Conservation (phyloP, 1,140 invertebrate species). For the Andricus grossulariae region DNA sequence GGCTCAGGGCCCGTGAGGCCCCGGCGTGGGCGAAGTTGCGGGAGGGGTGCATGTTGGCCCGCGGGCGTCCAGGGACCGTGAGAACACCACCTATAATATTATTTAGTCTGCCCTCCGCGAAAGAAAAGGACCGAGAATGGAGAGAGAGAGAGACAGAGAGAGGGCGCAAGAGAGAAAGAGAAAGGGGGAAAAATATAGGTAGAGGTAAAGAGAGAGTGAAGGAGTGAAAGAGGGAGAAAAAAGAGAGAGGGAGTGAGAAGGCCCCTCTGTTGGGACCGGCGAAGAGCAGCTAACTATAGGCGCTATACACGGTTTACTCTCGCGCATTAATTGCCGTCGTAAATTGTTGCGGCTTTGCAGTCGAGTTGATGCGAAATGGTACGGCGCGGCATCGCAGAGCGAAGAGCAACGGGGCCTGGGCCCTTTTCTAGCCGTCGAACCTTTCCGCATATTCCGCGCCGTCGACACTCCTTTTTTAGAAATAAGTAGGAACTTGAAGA, state of each 20-base stretch:
- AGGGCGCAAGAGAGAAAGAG: neutral
- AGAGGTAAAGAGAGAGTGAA: neutral
- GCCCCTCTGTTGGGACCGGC: conserved; percentile 29
- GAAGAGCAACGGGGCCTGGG: neutral
- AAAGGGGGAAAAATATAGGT: neutral
- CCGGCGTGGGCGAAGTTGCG: conserved; percentile 71
- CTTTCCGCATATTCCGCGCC: neutral
- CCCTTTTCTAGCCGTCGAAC: neutral
- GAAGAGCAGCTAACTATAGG: conserved; percentile 64
- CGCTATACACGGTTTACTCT: conserved; percentile 72
- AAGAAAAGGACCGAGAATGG: neutral
- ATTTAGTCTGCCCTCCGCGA: conserved; percentile 71
- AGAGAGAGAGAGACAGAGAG: neutral
- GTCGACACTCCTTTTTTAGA: conserved; percentile 38
- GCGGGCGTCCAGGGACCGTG: conserved; percentile 75
- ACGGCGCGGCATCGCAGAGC: conserved; percentile 39
- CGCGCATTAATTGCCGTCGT: conserved; percentile 76
- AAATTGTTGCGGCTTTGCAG: conserved; percentile 74
- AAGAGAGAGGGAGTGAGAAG: conserved; percentile 2
- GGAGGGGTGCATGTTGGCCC: conserved; percentile 72
- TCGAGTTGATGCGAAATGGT: conserved; percentile 59
- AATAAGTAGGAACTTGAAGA: conserved; percentile 31
- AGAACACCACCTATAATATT: conserved; percentile 77
- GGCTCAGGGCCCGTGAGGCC: conserved; percentile 37
- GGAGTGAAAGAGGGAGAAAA: neutral